phyloP scores from a whole-genome alignment of 92 coral and sea anemone species.

The Micromussa lordhowensis region DNA sequence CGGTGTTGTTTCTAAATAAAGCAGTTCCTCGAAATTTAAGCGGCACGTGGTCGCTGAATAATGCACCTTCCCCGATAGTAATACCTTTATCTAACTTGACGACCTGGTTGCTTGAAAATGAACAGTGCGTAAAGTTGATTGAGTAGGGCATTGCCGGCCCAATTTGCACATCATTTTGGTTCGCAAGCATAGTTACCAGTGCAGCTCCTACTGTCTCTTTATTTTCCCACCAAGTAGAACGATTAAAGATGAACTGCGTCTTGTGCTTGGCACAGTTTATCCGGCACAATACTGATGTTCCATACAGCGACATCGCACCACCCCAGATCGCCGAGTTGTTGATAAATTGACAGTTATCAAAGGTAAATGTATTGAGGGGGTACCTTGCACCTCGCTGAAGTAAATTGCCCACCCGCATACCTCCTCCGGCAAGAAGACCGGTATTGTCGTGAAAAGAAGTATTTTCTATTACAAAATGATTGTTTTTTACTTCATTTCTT shows the following conservation, averaged over 20 bases:
- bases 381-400: conserved; percentile 5
- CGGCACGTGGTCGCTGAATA: conserved; percentile 84
- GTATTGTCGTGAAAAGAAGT: conserved; percentile 59
- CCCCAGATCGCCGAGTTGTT: conserved; percentile 74
- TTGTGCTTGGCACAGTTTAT: background rate
- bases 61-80: conserved; percentile 81
- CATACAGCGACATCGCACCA: conserved; percentile 72
- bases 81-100: conserved; percentile 30
- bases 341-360: conserved; percentile 46
- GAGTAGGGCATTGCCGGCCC: conserved; percentile 78
- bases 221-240: conserved; percentile 39
- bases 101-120: conserved; percentile 44
- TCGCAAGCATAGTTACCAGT: conserved; percentile 71
- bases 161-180: conserved; percentile 79
- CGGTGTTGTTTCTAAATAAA: conserved; percentile 55
- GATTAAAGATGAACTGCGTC: background rate
- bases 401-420: conserved; percentile 70
- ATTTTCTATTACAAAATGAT: conserved; percentile 37
- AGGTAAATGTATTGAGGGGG: conserved; percentile 37
- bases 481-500: conserved; percentile 49
- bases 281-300: conserved; percentile 45
- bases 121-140: conserved; percentile 59
- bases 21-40: conserved; percentile 58
- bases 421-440: conserved; percentile 85
- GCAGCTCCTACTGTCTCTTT: conserved; percentile 90